Percentiles rank a stretch among this genome's conserved stretches.
Conservation (phyloP, 2,888 invertebrate genomes). For the Sabatieria punctata region DNA sequence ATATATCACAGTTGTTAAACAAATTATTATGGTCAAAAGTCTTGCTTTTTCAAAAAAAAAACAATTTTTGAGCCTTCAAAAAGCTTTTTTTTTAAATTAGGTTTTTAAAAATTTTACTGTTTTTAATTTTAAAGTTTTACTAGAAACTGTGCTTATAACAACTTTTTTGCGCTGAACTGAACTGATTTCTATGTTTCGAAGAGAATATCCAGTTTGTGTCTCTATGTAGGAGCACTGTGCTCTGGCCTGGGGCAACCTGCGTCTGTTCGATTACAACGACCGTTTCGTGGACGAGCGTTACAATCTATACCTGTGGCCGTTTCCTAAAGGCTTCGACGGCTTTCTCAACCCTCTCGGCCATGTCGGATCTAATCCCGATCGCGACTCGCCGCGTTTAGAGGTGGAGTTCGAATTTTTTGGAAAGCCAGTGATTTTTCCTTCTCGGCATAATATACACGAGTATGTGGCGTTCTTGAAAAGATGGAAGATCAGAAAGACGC, state of each 20-base stretch:
- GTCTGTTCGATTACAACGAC: conserved; percentile 42
- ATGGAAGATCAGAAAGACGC: no score
- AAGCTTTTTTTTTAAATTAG: no score
- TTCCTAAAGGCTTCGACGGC: conserved; percentile 32
- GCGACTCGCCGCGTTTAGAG: conserved; percentile 37
- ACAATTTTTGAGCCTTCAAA: no score
- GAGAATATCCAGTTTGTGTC: no score
- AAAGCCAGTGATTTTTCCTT: conserved; percentile 21
- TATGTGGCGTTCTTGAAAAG: conserved; percentile 25
- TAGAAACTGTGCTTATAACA: no score
- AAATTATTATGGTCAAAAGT: no score
- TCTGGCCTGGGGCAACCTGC: conserved; percentile 43
- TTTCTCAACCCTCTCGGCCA: conserved; percentile 20
- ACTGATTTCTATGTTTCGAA: no score
- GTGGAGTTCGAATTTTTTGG: conserved; percentile 37
- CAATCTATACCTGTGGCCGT: conserved; percentile 39
- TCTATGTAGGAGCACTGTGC: conserved; percentile 35
- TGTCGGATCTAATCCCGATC: conserved; percentile 36
- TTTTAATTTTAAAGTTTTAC: no score
- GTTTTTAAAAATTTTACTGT: no score
- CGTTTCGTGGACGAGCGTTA: conserved; percentile 38
- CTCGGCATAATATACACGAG: conserved; percentile 33
- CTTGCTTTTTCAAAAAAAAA: no score
- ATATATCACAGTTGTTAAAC: no score
- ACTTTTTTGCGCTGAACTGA: no score